Percentiles rank a stretch among this genome's conserved stretches.
These are phyloP conservation scores for Mus caroli DNA, from an alignment of 2,797 vertebrate genomes.

Conservation along the genomic window DNA sequence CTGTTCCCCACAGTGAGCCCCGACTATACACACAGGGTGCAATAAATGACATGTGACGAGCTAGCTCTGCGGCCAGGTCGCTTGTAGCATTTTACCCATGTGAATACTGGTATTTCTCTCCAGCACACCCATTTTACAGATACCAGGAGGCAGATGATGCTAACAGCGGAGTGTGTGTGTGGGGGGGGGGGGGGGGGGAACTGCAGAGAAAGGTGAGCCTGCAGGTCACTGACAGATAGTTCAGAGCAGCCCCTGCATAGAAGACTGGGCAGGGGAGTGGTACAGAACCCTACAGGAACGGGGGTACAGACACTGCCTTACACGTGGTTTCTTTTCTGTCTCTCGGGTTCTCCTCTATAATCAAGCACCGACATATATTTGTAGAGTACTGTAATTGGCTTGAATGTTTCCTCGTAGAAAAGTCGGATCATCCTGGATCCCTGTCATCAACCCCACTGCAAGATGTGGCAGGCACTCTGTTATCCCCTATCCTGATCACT, in stretches of 20 bases:
- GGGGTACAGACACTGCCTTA: background rate
- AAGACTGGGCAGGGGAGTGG: no score
- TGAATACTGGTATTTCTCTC: background rate
- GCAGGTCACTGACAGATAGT: background rate
- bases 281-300: background rate
- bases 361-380: background rate
- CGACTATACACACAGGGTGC: background rate
- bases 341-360: background rate
- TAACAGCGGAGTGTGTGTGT: background rate
- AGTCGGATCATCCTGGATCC: background rate
- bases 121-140: background rate
- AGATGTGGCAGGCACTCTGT: background rate
- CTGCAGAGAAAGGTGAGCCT: background rate
- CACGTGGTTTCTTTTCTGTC: background rate
- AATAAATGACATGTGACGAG: no score
- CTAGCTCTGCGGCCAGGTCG: rapidly evolving
- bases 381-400: background rate
- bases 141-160: background rate
- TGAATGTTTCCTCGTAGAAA: background rate
- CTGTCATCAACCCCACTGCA: rapidly evolving
- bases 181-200: no score
- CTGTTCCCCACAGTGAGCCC: background rate
- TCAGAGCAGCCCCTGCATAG: rapidly evolving
- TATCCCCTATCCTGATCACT: background rate
- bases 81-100: background rate